Conservation (phyloP, 2,113 vertebrate species). For the Excalfactoria chinensis region DNA sequence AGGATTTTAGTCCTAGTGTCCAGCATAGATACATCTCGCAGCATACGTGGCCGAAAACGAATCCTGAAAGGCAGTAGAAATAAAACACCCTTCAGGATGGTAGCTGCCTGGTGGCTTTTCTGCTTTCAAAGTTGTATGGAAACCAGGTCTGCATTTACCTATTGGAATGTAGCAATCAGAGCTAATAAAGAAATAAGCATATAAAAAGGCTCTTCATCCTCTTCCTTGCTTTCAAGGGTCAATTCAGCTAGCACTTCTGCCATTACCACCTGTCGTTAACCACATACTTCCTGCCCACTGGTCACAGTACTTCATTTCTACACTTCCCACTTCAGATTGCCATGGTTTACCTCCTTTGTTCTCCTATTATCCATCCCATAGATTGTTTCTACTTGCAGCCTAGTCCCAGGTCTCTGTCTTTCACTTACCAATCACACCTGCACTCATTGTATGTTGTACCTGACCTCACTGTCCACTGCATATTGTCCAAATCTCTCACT, state of each 20-base stretch:
- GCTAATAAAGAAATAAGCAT: neutral
- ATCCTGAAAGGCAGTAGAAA: slow-evolving; percentile 78
- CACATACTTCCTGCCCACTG: neutral
- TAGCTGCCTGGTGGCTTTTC: neutral
- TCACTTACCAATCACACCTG: neutral
- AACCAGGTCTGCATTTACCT: neutral
- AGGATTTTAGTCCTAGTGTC: slow-evolving; percentile 87
- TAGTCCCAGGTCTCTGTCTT: neutral
- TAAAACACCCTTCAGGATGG: neutral
- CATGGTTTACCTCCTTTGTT: neutral
- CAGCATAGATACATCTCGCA: slow-evolving; percentile 84
- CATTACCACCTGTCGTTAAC: neutral
- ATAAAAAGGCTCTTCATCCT: neutral
- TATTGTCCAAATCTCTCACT: neutral
- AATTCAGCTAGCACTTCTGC: neutral
- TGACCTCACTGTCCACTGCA: neutral
- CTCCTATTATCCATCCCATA: neutral
- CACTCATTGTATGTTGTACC: neutral
- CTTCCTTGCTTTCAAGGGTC: neutral
- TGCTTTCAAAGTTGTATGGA: neutral
- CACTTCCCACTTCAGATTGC: neutral
- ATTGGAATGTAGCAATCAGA: neutral
- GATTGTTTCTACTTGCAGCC: neutral
- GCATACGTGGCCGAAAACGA: slow-evolving; percentile 85
- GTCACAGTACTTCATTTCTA: neutral